phyloP scores from a whole-genome alignment of 2,113 vertebrate species.

The Crypturellus undulatus region DNA sequence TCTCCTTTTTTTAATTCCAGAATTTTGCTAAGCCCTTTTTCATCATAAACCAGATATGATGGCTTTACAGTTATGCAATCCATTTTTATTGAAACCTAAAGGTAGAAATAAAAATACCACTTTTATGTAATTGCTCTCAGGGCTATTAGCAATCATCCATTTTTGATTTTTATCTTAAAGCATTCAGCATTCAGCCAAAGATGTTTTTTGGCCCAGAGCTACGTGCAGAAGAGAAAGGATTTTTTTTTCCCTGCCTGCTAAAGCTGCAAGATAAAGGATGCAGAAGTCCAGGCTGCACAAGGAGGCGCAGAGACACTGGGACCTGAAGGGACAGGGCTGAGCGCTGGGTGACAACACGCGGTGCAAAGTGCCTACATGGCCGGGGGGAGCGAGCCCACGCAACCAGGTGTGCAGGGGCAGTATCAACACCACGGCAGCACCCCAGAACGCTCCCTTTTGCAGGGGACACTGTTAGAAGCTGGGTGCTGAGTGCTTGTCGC shows the following conservation, averaged over 20 bases:
- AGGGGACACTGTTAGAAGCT: not conserved
- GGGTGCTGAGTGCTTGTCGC: not conserved
- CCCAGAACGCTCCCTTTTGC: not conserved
- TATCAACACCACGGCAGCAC: too few relatives aligned
- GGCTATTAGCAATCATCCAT: not conserved
- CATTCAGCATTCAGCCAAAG: not conserved
- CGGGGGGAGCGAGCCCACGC: too few relatives aligned
- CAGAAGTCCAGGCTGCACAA: not conserved
- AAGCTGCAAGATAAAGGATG: not conserved
- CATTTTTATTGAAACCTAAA: not conserved
- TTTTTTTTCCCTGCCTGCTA: not conserved
- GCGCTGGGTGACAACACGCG: too few relatives aligned
- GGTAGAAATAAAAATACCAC: not conserved
- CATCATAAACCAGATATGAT: not conserved
- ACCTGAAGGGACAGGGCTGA: not conserved
- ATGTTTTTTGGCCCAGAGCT: not conserved
- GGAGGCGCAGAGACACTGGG: not conserved
- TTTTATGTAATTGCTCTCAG: not conserved
- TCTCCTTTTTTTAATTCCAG: not conserved
- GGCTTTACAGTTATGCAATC: not conserved
- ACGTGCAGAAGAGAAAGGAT: fast-evolving
- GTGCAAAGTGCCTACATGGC: too few relatives aligned
- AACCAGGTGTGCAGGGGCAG: too few relatives aligned
- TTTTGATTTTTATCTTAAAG: not conserved
- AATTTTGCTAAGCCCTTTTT: not conserved